phyloP scores from a whole-genome alignment of 64 coral and sea anemone genomes.

The Acropora yongei region DNA sequence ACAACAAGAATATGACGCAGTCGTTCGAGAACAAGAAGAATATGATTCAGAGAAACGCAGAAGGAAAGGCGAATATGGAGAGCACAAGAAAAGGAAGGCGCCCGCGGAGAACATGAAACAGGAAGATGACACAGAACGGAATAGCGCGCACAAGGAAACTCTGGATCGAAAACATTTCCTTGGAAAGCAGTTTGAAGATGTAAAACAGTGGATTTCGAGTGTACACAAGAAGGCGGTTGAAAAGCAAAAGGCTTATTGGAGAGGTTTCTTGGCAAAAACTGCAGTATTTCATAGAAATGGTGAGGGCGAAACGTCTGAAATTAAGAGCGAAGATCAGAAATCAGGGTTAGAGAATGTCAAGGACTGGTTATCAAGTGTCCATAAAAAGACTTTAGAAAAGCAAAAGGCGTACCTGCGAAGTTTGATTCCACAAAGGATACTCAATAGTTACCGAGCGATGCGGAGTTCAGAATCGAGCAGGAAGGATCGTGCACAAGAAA shows the following conservation, averaged over 20 bases:
- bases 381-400: not conserved
- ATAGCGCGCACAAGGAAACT: not conserved
- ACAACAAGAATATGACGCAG: conserved; percentile 31
- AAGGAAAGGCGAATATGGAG: not conserved
- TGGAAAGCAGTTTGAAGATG: not conserved
- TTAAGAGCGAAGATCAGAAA: not conserved
- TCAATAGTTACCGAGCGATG: not conserved
- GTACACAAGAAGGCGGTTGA: not conserved
- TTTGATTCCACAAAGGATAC: not conserved
- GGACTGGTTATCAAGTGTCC: conserved; percentile 13
- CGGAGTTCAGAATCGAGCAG: not conserved
- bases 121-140: not conserved
- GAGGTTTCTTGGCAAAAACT: not conserved
- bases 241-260: not conserved
- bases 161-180: not conserved
- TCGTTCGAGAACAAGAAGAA: conserved; percentile 30
- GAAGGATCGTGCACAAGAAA: not conserved
- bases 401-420: not conserved
- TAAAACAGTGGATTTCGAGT: conserved; percentile 11
- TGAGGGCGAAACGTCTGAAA: not conserved
- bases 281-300: not conserved
- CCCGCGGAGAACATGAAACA: not conserved
- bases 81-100: not conserved
- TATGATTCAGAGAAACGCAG: conserved; percentile 55
- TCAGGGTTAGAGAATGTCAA: not conserved